Base-by-base conservation (phyloP, 2,888 invertebrate species). In the Drosophila hamatofila region DNA sequence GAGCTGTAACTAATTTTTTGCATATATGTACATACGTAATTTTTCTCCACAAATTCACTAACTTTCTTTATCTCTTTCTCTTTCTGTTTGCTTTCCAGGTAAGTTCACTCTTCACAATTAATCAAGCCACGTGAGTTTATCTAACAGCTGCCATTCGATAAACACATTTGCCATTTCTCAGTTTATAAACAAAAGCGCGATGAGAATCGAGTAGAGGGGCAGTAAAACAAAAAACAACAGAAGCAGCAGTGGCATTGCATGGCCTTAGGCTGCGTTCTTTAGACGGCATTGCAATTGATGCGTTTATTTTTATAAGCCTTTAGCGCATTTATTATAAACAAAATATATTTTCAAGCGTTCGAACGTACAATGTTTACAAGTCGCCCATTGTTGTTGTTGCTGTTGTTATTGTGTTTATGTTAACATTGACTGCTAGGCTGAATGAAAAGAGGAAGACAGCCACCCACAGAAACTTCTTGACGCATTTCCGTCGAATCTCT, bases 281-380 rank as follows among this genome's bases (percentile, higher is more conserved):
- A 49, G 73, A 48, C 58, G 48, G 61, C 65, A 61, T 59, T 80
- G 82, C 82, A 79, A 71, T 71, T 65, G 77, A 77, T 73, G 83
- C 77, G 84, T 84, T 84, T 84, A 84, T 89, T 89, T 84, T 84
- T 89, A 79, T 80, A 82, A 79, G 78, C 57, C 89, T 62, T 39
- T 48, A 48, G 72, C 49, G 75, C 89, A 89, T 89, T 89, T 84
- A 84, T 84, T 89, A 85, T 89, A 84, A 84, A 84, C 84, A 84
- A 71, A 75, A 62, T 70, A 62, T 57, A 62, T 52, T 61, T 75
- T 68, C 63, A 68, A 78, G 63, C 79, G 74, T 21, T 61, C 46
- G 41, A 42, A 23, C 49, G 23, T 30, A 25, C 37, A 51, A 30
- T 76, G 77, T 77, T 77, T 77, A 80, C 44, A 63, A 30, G 18